Conservation (phyloP, 2,888 invertebrate species). For the Temnothorax rugatulus region DNA sequence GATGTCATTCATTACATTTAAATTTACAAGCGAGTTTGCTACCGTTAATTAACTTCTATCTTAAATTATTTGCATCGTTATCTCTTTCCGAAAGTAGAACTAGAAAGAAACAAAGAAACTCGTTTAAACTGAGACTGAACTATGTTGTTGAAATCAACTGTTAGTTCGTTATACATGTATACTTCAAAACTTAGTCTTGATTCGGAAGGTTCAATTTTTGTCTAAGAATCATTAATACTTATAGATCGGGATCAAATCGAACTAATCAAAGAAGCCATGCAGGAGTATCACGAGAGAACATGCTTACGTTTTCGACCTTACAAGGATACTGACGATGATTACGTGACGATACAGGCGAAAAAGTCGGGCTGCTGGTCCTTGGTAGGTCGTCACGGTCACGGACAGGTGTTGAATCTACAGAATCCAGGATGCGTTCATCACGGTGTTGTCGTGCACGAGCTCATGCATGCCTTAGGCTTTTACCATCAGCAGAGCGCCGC, state of each 20-base stretch:
- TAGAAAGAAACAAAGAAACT: not conserved
- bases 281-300: conserved; percentile 88
- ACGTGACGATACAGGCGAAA: conserved; percentile 87
- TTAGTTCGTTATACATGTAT: not conserved
- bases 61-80: not conserved
- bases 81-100: not conserved
- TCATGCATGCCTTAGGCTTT: conserved; percentile 93
- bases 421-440: conserved; percentile 85
- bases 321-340: conserved; percentile 88
- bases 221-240: not conserved
- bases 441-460: conserved; percentile 90
- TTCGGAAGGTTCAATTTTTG: not conserved
- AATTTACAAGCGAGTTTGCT: not conserved
- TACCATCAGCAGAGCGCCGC: conserved; percentile 94
- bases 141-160: not conserved
- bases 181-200: not conserved
- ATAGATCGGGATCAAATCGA: conserved; percentile 80
- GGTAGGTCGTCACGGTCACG: conserved; percentile 89
- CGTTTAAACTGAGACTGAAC: not conserved
- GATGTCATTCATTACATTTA: not conserved
- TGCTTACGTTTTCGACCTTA: conserved; percentile 90
- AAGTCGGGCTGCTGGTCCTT: conserved; percentile 90
- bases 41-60: not conserved
- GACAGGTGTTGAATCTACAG: conserved; percentile 88
- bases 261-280: conserved; percentile 88